Evolutionary conservation across 2,113 vertebrate genomes (phyloP).

Genomic region (Caloenas nicobarica): DNA sequence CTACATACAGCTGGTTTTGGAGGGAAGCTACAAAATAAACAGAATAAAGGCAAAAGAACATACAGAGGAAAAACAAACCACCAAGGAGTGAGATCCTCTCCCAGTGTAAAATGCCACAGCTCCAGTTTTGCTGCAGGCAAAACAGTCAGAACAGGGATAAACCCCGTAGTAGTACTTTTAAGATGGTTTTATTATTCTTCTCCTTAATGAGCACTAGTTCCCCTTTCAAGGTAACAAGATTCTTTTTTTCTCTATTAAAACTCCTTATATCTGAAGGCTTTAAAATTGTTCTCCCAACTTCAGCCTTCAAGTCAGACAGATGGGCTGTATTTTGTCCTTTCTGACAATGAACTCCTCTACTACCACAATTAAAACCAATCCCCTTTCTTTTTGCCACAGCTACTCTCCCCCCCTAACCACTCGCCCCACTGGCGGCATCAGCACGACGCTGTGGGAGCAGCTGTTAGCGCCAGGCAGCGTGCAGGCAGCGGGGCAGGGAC

Average conservation of each 20-base stretch:
- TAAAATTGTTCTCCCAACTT: not conserved
- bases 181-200: not conserved
- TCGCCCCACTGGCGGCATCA: fast-evolving
- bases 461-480: not conserved
- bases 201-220: not conserved
- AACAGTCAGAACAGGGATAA: not conserved
- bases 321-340: not conserved
- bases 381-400: not conserved
- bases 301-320: not conserved
- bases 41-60: not conserved
- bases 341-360: not conserved
- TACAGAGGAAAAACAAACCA: not conserved
- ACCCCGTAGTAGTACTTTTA: not conserved
- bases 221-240: not conserved
- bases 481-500: not conserved
- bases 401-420: not conserved
- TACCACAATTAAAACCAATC: not conserved
- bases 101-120: not conserved
- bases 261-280: not conserved
- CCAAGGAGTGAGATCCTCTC: not conserved
- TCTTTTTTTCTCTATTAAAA: not conserved
- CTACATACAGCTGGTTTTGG: not conserved
- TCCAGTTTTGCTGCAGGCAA: not conserved
- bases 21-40: not conserved
- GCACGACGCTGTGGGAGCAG: not conserved